Evolutionary conservation across 1,140 invertebrate species (phyloP).

Genomic region (Neodiprion pinetum): DNA sequence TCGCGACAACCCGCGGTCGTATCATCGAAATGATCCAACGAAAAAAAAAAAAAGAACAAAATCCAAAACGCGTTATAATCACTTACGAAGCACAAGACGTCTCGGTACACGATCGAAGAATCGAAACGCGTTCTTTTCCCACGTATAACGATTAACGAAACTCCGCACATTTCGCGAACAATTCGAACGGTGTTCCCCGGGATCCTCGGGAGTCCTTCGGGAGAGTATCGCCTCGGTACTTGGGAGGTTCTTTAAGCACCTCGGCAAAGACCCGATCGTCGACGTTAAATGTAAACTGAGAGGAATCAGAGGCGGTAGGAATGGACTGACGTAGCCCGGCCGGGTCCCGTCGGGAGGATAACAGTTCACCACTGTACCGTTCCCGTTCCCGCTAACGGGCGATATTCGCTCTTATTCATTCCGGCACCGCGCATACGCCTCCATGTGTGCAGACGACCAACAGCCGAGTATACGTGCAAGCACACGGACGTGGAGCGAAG

Average conservation of each 20-base stretch:
- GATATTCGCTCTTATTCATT: slow-evolving; percentile 27
- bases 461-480: slow-evolving; percentile 18
- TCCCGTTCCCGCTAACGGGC: slow-evolving; percentile 48
- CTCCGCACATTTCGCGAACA: too few species aligned
- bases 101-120: too few species aligned
- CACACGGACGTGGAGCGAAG: not conserved
- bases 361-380: slow-evolving; percentile 54
- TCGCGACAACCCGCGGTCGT: too few species aligned
- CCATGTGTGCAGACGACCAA: slow-evolving; percentile 3
- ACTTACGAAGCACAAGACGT: too few species aligned
- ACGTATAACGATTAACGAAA: too few species aligned
- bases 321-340: slow-evolving; percentile 34
- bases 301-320: slow-evolving; percentile 42
- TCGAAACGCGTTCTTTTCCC: too few species aligned
- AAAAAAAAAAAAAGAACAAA: too few species aligned
- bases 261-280: not conserved
- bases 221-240: too few species aligned
- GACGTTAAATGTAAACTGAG: slow-evolving; percentile 34
- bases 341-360: slow-evolving; percentile 41
- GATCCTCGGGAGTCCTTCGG: not conserved
- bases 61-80: too few species aligned
- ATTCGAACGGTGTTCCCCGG: not conserved
- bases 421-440: not conserved
- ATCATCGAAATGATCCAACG: too few species aligned
- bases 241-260: not conserved